Evolutionary conservation across 2,797 vertebrate genomes (phyloP), one percentile per base, ranked within the genome.

Genomic region (Acrocephalus scirpaceus): DNA sequence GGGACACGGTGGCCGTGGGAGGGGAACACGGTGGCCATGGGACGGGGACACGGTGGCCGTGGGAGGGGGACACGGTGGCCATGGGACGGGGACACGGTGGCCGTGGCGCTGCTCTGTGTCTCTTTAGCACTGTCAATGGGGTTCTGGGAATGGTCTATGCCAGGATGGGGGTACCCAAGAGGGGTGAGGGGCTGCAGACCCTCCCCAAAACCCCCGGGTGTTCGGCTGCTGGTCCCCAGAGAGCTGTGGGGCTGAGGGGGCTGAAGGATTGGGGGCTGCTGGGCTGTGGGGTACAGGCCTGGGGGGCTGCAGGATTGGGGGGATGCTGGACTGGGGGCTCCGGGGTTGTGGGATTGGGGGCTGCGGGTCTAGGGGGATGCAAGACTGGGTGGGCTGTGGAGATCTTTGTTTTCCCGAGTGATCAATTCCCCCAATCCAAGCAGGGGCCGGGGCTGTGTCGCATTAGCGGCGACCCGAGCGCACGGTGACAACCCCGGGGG

Each of bases 51-150:
- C n/a, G 27, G 56, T 58, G 42, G 42, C 42, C 53, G 44, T 36
- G 71, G 71, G 40, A 36, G 36, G 10, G 36, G 36, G 36, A 36
- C 36, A 36, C 10, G 36, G 36, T 36, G 36, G 10, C 36, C 36
- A 36, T 36, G n/a, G n/a, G n/a, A n/a, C n/a, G n/a, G n/a, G n/a
- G n/a, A n/a, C 70, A 57, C 26, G 15, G 67, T 51, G 78, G 27
- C n/a, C 9, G 5, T 34, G 90, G 22, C 86, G 11, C 36, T 2
- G 18, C 0, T 2, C 34, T 5, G 25, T 11, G 60, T 11, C 73
- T 45, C 70, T 6, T 26, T 13, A 4, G 8, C 6, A 6, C 47
- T 3, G 0, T 23, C 17, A 9, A 10, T 1, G 42, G 27, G 30
- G 17, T 18, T 7, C 13, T 51, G 57, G 71, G 38, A 12, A 20